phyloP scores from a whole-genome alignment of 2,113 vertebrate genomes.

The Cettia cetti region DNA sequence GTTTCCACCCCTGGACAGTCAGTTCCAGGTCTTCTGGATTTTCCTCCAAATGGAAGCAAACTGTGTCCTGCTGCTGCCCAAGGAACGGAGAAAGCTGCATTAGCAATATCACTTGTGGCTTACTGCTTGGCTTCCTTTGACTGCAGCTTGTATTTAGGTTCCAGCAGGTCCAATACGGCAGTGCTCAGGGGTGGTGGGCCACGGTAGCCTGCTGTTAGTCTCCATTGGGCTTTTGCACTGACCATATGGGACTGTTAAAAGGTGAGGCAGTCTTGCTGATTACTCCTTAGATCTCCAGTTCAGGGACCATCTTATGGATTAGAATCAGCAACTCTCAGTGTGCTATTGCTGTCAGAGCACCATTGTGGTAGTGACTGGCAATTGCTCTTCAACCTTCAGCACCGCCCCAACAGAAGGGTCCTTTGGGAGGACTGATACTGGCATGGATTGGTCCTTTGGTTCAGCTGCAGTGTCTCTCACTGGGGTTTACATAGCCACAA shows the following conservation, averaged over 20 bases:
- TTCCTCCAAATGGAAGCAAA: neutral
- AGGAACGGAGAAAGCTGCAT: neutral
- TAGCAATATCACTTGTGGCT: neutral
- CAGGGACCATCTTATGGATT: neutral
- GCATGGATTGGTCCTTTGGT: neutral
- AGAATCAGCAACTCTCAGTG: neutral
- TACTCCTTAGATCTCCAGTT: neutral
- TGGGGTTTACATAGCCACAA: neutral
- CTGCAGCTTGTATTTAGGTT: neutral
- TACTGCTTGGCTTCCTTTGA: neutral
- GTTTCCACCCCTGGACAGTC: neutral
- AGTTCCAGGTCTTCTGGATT: neutral
- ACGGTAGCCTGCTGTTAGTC: fast-evolving
- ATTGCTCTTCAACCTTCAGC: neutral
- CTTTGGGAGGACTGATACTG: neutral
- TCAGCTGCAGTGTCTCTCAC: neutral
- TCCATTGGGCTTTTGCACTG: neutral
- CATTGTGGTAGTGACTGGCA: too few relatives aligned
- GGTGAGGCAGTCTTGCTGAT: neutral
- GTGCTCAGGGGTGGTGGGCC: fast-evolving
- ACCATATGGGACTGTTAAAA: neutral
- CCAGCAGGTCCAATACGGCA: neutral
- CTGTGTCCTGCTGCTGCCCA: neutral
- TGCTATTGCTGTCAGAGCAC: neutral
- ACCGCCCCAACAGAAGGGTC: too few relatives aligned